Conservation (phyloP, 2,113 vertebrate species). For the Malurus melanocephalus region DNA sequence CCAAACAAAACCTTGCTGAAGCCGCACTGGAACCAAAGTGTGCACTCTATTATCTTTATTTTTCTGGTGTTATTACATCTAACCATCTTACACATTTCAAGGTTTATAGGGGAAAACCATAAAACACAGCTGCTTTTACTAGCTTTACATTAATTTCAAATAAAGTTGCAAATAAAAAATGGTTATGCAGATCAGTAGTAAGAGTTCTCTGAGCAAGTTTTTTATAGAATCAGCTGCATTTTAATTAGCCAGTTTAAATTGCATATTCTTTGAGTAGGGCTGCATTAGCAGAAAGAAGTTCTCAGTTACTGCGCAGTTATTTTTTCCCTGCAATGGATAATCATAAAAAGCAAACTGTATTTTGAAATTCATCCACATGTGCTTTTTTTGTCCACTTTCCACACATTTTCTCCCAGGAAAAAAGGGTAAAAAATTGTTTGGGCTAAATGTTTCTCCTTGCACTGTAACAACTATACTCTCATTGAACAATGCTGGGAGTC, state of each 20-base stretch:
- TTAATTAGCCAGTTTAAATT: neutral
- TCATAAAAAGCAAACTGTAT: neutral
- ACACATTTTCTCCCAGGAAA: neutral
- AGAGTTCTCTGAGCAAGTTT: neutral
- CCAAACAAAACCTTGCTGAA: constrained; percentile 61
- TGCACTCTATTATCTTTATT: constrained; percentile 25
- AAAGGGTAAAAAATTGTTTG: neutral
- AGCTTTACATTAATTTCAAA: neutral
- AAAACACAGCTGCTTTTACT: constrained; percentile 44
- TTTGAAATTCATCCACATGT: neutral
- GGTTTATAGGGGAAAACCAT: constrained; percentile 8
- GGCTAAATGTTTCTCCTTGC: neutral
- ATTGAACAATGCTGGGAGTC: neutral
- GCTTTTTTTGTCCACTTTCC: neutral
- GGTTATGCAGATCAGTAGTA: neutral
- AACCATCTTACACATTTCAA: constrained; percentile 37
- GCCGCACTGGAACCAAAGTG: constrained; percentile 2
- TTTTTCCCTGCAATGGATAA: neutral
- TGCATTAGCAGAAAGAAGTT: neutral
- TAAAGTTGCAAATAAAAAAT: constrained; percentile 3
- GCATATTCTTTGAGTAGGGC: neutral
- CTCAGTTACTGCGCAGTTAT: neutral
- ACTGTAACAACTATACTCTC: neutral
- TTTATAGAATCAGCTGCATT: neutral
- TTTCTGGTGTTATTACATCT: constrained; percentile 26